Conservation (phyloP, 2,888 invertebrate species). For the Mimachlamys varia region DNA sequence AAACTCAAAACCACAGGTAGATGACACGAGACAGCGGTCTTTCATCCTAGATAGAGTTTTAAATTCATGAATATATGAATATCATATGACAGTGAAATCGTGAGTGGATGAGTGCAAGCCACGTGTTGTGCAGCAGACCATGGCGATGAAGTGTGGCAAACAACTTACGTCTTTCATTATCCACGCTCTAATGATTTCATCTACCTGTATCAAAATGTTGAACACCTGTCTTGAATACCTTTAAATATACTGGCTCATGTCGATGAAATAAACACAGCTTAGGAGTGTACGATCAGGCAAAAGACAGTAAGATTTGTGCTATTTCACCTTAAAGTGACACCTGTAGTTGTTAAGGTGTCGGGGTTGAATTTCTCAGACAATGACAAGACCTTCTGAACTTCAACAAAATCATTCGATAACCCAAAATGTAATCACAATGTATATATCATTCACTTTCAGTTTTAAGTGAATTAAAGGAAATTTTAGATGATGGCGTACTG, state of each 20-base stretch:
- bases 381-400: not conserved
- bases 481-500: not conserved
- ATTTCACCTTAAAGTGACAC: not conserved
- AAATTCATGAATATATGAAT: conserved; percentile 31
- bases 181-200: conserved; percentile 7
- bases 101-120: conserved; percentile 22
- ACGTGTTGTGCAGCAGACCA: conserved; percentile 22
- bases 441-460: not conserved
- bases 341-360: not conserved
- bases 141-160: conserved; percentile 2
- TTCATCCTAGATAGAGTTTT: conserved; percentile 6
- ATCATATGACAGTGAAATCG: conserved; percentile 34
- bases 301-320: not conserved
- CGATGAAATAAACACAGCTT: too few relatives aligned
- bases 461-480: not conserved
- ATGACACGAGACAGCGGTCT: not conserved
- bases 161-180: conserved; percentile 13
- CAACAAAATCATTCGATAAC: not conserved
- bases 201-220: not conserved
- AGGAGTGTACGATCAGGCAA: not conserved
- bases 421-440: conserved; percentile 6
- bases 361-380: not conserved
- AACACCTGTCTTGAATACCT: conserved; percentile 16
- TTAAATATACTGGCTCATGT: not conserved
- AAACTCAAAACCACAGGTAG: not conserved